These are phyloP conservation scores for Rhegmatorhina hoffmannsi DNA, from an alignment of 2,113 vertebrate species.

Conservation along the genomic window DNA sequence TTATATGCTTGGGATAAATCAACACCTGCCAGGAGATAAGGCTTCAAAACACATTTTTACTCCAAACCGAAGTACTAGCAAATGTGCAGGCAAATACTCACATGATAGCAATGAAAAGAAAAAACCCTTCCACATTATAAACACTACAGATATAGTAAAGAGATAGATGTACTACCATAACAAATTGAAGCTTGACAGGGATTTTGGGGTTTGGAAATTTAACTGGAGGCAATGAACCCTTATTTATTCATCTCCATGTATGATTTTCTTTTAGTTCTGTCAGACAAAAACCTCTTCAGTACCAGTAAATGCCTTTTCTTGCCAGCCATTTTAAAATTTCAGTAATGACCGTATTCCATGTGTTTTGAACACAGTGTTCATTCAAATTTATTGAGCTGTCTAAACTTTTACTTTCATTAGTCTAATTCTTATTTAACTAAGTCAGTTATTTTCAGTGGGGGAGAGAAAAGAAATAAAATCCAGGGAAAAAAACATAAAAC, in stretches of 20 bases:
- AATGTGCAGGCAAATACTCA: background rate
- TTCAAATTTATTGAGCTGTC: background rate
- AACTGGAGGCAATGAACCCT: background rate
- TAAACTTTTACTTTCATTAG: background rate
- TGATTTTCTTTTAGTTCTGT: background rate
- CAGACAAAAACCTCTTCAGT: background rate
- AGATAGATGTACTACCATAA: background rate
- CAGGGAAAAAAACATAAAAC: background rate
- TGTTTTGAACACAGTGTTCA: background rate
- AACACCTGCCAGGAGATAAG: background rate
- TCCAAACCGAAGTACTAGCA: background rate
- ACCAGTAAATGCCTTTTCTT: background rate
- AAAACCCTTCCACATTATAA: background rate
- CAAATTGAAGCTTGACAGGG: rapidly evolving
- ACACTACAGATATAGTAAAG: background rate
- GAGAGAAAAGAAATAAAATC: background rate
- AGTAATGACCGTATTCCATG: background rate
- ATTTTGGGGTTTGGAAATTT: background rate
- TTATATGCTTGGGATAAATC: background rate
- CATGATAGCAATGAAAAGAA: background rate
- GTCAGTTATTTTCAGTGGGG: background rate
- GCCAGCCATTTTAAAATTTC: background rate
- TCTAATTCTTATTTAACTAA: background rate
- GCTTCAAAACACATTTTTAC: background rate
- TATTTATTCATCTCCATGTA: background rate